phyloP scores from a whole-genome alignment of 2,113 vertebrate genomes.

The Gorsachius goisagi region DNA sequence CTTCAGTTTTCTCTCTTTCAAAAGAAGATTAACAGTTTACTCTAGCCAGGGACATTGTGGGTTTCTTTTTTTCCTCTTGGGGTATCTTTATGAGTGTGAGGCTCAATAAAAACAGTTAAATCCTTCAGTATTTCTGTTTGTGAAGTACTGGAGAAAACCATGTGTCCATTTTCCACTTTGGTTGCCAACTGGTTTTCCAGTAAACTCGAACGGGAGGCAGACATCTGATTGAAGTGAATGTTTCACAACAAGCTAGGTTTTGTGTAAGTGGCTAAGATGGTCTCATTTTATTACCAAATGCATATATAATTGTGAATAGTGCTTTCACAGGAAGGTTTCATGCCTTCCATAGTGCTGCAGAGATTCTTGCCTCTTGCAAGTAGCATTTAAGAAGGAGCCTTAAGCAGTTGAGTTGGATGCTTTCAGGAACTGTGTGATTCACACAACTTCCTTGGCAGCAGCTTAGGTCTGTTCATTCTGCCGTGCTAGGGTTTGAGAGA shows the following conservation, averaged over 20 bases:
- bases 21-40: neutral
- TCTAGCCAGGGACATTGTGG: neutral
- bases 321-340: neutral
- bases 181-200: conserved; percentile 45
- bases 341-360: neutral
- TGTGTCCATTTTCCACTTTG: conserved; percentile 42
- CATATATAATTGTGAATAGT: conserved; percentile 7
- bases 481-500: conserved; percentile 18
- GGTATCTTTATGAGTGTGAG: neutral
- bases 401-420: neutral
- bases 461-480: conserved; percentile 26
- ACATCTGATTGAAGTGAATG: conserved; percentile 10
- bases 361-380: neutral
- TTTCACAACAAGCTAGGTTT: conserved; percentile 29
- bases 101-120: conserved; percentile 22
- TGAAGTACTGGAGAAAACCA: conserved; percentile 31
- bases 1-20: neutral
- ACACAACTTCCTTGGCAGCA: conserved; percentile 27
- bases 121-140: conserved; percentile 8
- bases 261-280: neutral
- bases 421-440: conserved; percentile 30
- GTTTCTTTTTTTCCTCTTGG: neutral
- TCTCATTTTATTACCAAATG: conserved; percentile 13
- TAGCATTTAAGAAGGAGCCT: neutral
- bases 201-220: conserved; percentile 29